Conservation (phyloP, 2,888 invertebrate genomes). For the Desoria tigrina region DNA sequence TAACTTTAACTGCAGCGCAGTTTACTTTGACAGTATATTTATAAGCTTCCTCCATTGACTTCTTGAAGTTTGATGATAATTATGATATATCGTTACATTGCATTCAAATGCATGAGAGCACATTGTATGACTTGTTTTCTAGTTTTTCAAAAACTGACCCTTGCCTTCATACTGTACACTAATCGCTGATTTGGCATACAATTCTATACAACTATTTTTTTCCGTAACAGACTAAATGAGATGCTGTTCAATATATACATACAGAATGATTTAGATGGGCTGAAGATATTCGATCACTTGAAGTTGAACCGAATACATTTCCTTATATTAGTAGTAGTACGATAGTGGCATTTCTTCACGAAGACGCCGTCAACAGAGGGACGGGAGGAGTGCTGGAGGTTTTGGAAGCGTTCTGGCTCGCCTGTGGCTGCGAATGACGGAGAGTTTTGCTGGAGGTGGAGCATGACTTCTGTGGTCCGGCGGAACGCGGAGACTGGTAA, state of each 20-base stretch:
- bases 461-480: not conserved
- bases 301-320: not conserved
- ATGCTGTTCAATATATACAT: slow-evolving; percentile 2
- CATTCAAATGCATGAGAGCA: too few species aligned
- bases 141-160: too few species aligned
- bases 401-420: not conserved
- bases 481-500: slow-evolving; percentile 6
- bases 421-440: not conserved
- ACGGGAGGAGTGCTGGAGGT: slow-evolving; percentile 4
- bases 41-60: too few species aligned
- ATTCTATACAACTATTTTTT: too few species aligned
- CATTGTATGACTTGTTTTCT: too few species aligned
- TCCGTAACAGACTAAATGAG: not conserved
- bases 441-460: slow-evolving; percentile 7
- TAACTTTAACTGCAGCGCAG: too few species aligned
- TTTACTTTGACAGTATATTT: too few species aligned
- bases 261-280: slow-evolving; percentile 13
- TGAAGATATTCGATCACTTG: too few species aligned
- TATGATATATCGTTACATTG: too few species aligned
- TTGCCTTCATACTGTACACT: too few species aligned
- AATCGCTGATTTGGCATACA: too few species aligned
- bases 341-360: slow-evolving; percentile 1
- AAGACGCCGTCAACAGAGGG: slow-evolving; percentile 1
- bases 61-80: too few species aligned
- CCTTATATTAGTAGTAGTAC: not conserved